A percentile compares a stretch with the other conserved stretches of the same genome.
Evolutionary conservation across 2,888 invertebrate species (phyloP).

Genomic region (Tetranychus piercei): DNA sequence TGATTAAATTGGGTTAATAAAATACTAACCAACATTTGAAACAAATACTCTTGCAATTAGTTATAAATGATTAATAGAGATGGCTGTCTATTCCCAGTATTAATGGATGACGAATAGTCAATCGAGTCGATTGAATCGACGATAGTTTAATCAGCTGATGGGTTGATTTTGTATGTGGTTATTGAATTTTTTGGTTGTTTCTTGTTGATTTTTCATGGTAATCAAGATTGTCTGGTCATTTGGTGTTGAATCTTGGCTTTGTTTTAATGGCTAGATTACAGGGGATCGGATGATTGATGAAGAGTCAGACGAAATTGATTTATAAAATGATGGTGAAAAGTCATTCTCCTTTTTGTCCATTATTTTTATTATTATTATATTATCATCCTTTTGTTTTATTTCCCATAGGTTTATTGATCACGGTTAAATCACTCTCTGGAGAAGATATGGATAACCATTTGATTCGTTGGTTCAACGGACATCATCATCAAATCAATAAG

Average conservation of each 20-base stretch:
- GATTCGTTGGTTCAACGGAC: slow-evolving; percentile 37
- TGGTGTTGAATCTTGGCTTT: not conserved
- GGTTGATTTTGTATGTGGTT: too few relatives aligned
- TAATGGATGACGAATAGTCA: too few relatives aligned
- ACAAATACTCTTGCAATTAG: too few relatives aligned
- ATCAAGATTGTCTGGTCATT: too few relatives aligned
- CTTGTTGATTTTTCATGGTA: too few relatives aligned
- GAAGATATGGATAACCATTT: slow-evolving; percentile 34
- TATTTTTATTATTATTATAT: not conserved
- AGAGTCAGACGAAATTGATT: not conserved
- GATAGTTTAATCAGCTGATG: too few relatives aligned
- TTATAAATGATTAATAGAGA: too few relatives aligned
- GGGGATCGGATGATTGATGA: not conserved
- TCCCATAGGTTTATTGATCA: slow-evolving; percentile 39
- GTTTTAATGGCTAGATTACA: not conserved
- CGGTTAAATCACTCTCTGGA: slow-evolving; percentile 38
- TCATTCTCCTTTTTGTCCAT: not conserved
- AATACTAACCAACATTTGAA: too few relatives aligned
- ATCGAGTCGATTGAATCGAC: too few relatives aligned
- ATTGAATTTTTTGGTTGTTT: too few relatives aligned
- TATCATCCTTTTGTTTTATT: slow-evolving; percentile 11
- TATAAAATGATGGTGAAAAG: not conserved
- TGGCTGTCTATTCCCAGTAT: too few relatives aligned
- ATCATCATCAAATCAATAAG: slow-evolving; percentile 38
- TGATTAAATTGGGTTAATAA: too few relatives aligned